Evolutionary conservation across 2,797 vertebrate genomes (phyloP).

Genomic region (Sebastes ruberrimus): DNA sequence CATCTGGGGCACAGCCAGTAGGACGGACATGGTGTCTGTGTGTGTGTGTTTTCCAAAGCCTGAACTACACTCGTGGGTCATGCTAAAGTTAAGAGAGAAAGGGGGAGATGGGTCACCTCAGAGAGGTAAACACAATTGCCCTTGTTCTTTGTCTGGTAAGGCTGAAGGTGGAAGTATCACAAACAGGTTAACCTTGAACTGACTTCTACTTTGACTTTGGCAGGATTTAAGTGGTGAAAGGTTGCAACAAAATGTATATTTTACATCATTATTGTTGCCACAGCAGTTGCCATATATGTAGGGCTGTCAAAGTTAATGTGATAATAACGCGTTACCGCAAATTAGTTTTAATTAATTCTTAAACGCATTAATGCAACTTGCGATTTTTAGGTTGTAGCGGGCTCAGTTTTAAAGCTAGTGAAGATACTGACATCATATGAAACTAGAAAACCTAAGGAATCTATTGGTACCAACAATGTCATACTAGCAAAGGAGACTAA

Average conservation of each 20-base stretch:
- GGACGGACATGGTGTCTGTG: conserved; percentile 1
- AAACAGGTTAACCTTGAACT: conserved; percentile 51
- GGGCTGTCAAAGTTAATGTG: too few species aligned
- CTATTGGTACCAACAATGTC: too few species aligned
- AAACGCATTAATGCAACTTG: too few species aligned
- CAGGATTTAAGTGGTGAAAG: neutral
- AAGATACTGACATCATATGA: too few species aligned
- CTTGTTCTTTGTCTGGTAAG: conserved; percentile 25
- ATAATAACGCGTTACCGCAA: too few species aligned
- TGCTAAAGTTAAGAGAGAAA: conserved; percentile 44
- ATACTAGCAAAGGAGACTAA: too few species aligned
- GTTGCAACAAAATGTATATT: neutral
- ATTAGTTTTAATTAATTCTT: too few species aligned
- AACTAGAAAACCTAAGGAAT: too few species aligned
- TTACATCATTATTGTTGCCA: neutral
- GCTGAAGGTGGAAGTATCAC: conserved; percentile 50
- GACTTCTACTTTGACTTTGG: conserved; percentile 41
- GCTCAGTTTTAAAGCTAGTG: too few species aligned
- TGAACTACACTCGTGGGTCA: conserved; percentile 48
- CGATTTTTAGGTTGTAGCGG: too few species aligned
- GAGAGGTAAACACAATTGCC: conserved; percentile 37
- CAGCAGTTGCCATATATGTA: neutral
- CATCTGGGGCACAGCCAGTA: conserved; percentile 50
- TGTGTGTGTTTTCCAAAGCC: conserved; percentile 16
- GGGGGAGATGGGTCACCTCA: conserved; percentile 10